These are phyloP conservation scores for Porites evermanni DNA, from an alignment of 92 coral and sea anemone genomes.

Conservation along the genomic window DNA sequence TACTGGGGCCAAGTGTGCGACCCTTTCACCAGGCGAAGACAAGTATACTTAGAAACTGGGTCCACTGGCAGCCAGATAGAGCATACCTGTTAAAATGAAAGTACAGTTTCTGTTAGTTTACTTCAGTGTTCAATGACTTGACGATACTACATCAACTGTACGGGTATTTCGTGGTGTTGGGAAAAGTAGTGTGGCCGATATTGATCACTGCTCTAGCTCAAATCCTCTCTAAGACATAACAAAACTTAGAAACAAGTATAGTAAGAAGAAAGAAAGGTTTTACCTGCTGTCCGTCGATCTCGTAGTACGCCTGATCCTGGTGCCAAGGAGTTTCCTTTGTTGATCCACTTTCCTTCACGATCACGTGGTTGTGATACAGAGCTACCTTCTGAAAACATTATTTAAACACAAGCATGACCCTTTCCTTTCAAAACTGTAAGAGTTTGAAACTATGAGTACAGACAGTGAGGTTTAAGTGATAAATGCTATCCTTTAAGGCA, in stretches of 20 bases:
- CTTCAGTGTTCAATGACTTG: too few relatives aligned
- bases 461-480: too few relatives aligned
- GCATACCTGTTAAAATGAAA: constrained; percentile 27
- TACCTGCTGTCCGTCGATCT: constrained; percentile 59
- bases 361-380: constrained; percentile 45
- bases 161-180: too few relatives aligned
- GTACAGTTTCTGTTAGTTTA: not conserved
- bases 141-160: too few relatives aligned
- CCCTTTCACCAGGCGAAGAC: constrained; percentile 62
- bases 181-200: too few relatives aligned
- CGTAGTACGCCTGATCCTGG: constrained; percentile 61
- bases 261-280: not conserved
- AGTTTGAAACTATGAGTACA: too few relatives aligned
- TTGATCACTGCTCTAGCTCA: too few relatives aligned
- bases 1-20: constrained; percentile 43
- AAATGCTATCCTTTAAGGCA: too few relatives aligned
- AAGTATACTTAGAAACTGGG: constrained; percentile 53
- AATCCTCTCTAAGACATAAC: too few relatives aligned
- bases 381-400: constrained; percentile 29
- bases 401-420: too few relatives aligned
- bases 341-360: constrained; percentile 60
- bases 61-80: constrained; percentile 66
- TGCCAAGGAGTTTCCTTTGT: constrained; percentile 56
- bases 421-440: too few relatives aligned
- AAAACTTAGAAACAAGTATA: too few relatives aligned